Percentiles rank a stretch among this genome's conserved stretches.
phyloP scores from a whole-genome alignment of 2,888 invertebrate genomes.

The Macropis europaea region DNA sequence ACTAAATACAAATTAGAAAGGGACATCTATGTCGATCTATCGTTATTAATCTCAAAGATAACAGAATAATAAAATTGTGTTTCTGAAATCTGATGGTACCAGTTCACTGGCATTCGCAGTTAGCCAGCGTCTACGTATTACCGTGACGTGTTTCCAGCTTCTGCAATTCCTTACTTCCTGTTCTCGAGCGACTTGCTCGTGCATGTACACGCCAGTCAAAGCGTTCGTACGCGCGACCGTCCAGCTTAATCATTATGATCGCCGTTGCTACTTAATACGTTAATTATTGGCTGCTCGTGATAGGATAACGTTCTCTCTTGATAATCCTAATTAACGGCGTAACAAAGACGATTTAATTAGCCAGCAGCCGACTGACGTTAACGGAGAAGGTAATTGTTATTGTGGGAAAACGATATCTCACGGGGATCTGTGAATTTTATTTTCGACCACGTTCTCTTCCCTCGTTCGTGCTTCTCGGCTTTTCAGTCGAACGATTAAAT shows the following conservation, averaged over 20 bases:
- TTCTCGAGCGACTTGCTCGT: too few relatives aligned
- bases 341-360: constrained; percentile 9
- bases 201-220: too few relatives aligned
- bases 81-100: too few relatives aligned
- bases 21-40: too few relatives aligned
- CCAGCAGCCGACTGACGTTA: neutral
- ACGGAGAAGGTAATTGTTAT: neutral
- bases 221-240: neutral
- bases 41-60: too few relatives aligned
- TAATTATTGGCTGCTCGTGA: constrained; percentile 14
- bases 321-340: constrained; percentile 15
- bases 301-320: neutral
- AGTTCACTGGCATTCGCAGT: too few relatives aligned
- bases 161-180: constrained; percentile 37
- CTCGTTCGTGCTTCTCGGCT: neutral
- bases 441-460: too few relatives aligned
- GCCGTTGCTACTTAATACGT: constrained; percentile 1
- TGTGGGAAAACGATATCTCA: neutral
- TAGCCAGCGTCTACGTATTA: too few relatives aligned
- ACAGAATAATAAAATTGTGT: too few relatives aligned
- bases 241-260: neutral
- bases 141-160: constrained; percentile 39
- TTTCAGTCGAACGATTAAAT: too few relatives aligned
- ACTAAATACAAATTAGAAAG: too few relatives aligned
- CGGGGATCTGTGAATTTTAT: neutral